Percentiles rank a stretch among this genome's conserved stretches.
Evolutionary conservation across 2,113 vertebrate species (phyloP).

Genomic region (Otus sunia): DNA sequence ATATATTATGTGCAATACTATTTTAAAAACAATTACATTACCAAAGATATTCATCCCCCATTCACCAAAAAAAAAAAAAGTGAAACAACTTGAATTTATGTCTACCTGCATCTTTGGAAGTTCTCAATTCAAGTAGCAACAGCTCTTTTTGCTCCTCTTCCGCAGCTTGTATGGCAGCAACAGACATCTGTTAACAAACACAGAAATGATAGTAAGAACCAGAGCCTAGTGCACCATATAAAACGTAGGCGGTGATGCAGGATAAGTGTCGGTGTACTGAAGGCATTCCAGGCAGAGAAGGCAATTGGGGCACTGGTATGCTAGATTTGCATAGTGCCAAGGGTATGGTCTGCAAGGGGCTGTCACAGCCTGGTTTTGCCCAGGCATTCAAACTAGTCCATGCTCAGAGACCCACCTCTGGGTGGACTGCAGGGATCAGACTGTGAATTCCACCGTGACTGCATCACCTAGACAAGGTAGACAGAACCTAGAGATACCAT

Average conservation of each 20-base stretch:
- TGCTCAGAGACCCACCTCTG: not conserved
- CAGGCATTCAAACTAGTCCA: not conserved
- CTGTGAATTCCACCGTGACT: not conserved
- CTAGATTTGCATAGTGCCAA: not conserved
- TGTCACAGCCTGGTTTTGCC: not conserved
- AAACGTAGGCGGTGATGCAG: not conserved
- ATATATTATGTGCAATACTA: not conserved
- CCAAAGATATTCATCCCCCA: not conserved
- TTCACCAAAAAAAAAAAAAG: not conserved
- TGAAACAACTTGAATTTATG: not conserved
- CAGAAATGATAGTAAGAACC: not conserved
- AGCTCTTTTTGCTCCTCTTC: slow-evolving; percentile 75
- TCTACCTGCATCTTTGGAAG: slow-evolving; percentile 73
- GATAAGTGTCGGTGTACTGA: not conserved
- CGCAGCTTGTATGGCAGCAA: slow-evolving; percentile 65
- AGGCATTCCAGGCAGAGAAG: not conserved
- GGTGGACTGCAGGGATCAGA: not conserved
- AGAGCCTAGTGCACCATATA: not conserved
- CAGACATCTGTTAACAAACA: slow-evolving; percentile 44
- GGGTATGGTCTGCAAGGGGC: not conserved
- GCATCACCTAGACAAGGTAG: not conserved
- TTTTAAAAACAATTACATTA: not conserved
- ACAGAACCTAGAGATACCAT: not conserved
- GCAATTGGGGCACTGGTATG: not conserved
- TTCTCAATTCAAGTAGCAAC: slow-evolving; percentile 67